These are phyloP conservation scores for Marasmarcha lunaedactyla DNA, from an alignment of 2,888 invertebrate species.

Conservation along the genomic window DNA sequence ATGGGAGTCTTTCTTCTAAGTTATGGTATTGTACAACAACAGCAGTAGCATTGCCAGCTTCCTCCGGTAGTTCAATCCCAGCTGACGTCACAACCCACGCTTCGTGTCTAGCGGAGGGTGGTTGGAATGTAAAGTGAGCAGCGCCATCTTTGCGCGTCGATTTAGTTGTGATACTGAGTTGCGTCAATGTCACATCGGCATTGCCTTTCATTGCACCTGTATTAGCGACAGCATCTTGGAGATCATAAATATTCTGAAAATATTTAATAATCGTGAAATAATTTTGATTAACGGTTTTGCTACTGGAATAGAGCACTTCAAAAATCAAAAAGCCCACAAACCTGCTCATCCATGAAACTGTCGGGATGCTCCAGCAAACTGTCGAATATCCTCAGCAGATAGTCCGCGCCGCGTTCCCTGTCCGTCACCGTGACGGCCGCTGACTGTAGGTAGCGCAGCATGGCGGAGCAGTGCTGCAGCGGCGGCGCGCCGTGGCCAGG, in stretches of 20 bases:
- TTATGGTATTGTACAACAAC: conserved; percentile 74
- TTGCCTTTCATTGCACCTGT: conserved; percentile 42
- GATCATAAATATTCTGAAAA: conserved; percentile 53
- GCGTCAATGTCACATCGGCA: conserved; percentile 30
- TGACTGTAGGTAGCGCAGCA: conserved; percentile 64
- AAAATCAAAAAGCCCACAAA: conserved; percentile 25
- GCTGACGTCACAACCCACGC: conserved; percentile 48
- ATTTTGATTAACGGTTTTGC: not conserved
- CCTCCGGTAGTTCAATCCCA: conserved; percentile 41
- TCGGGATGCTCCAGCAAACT: conserved; percentile 57
- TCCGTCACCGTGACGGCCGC: conserved; percentile 40
- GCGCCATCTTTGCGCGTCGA: conserved; percentile 35
- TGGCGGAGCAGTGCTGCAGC: conserved; percentile 66
- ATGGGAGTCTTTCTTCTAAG: conserved; percentile 72
- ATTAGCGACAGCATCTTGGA: conserved; percentile 45
- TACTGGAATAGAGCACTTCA: not conserved
- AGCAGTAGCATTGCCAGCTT: conserved; percentile 38
- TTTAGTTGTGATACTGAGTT: conserved; percentile 40
- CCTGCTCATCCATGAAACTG: conserved; percentile 80
- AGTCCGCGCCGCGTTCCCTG: conserved; percentile 70
- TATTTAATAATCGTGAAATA: not conserved
- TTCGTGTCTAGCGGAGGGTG: conserved; percentile 21
- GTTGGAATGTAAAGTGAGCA: conserved; percentile 41
- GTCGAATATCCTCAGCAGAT: conserved; percentile 70
- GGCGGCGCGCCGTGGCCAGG: conserved; percentile 78